Conservation (phyloP, 1,140 invertebrate genomes). For the Akabosia matsudoensis region DNA sequence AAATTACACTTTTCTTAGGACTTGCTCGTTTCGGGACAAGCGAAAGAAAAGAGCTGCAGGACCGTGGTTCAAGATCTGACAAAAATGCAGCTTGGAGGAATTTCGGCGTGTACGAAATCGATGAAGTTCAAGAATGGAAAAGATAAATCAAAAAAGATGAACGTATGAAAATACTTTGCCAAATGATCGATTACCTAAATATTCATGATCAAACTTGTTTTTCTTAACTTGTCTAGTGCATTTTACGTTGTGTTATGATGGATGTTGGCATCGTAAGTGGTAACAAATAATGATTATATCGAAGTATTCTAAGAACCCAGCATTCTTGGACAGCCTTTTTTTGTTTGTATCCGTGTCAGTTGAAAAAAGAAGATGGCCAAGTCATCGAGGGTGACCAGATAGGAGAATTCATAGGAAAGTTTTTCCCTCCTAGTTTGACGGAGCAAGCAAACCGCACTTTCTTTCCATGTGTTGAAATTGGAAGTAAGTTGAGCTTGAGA, state of each 20-base stretch:
- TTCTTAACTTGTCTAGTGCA: not conserved
- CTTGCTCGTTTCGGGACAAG: not conserved
- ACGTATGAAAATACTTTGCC: not conserved
- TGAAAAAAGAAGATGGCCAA: not conserved
- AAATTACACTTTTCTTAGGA: not conserved
- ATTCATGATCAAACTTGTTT: not conserved
- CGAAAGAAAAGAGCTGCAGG: constrained; percentile 27
- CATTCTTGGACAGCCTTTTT: too few relatives aligned
- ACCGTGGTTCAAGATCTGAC: constrained; percentile 31
- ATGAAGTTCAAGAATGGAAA: constrained; percentile 42
- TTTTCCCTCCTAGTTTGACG: not conserved
- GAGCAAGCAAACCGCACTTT: not conserved
- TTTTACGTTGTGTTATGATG: constrained; percentile 9
- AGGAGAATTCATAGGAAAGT: not conserved
- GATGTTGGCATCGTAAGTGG: not conserved
- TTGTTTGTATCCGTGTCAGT: too few relatives aligned
- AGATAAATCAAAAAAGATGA: constrained; percentile 30
- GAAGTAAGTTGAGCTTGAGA: not conserved
- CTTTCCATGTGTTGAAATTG: not conserved
- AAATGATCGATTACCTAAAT: not conserved
- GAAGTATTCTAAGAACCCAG: too few relatives aligned
- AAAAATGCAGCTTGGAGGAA: constrained; percentile 35
- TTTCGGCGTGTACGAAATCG: constrained; percentile 28
- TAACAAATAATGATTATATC: not conserved
- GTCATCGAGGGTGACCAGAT: not conserved